Percentiles rank a stretch among this genome's conserved stretches.
These are phyloP conservation scores for Tursiops truncatus DNA, from an alignment of 2,113 vertebrate species.

Conservation along the genomic window DNA sequence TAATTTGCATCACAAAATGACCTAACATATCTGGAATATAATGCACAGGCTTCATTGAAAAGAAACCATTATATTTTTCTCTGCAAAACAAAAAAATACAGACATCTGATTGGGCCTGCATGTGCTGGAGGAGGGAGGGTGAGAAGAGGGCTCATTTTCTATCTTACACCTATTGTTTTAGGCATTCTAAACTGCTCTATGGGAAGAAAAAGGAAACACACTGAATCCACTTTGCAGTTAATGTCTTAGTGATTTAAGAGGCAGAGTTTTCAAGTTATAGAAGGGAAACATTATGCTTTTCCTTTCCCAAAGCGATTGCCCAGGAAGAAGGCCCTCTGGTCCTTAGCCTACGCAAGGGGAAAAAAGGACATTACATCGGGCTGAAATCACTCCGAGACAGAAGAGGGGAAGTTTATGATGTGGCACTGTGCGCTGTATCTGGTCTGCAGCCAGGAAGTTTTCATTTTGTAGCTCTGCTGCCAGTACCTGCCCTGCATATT, in stretches of 20 bases:
- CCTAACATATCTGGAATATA: conserved; percentile 45
- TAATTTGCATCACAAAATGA: conserved; percentile 69
- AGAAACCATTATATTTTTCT: conserved; percentile 43
- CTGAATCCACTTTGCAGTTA: conserved; percentile 49
- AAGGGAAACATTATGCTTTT: conserved; percentile 46
- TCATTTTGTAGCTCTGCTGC: conserved; percentile 59
- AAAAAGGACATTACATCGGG: conserved; percentile 56
- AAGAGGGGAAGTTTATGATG: conserved; percentile 53
- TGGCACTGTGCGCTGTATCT: conserved; percentile 53
- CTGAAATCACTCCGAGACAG: conserved; percentile 61
- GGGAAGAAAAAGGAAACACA: conserved; percentile 19
- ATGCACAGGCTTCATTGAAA: conserved; percentile 48
- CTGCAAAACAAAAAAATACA: conserved; percentile 35
- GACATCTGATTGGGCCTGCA: conserved; percentile 19
- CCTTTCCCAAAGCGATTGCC: conserved; percentile 48
- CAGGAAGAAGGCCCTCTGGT: conserved; percentile 68
- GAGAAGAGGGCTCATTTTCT: conserved; percentile 30
- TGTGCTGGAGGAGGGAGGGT: background rate
- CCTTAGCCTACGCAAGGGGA: conserved; percentile 46
- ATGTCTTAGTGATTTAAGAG: conserved; percentile 50
- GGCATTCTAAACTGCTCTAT: background rate
- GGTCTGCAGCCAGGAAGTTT: conserved; percentile 61
- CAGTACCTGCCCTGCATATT: conserved; percentile 59
- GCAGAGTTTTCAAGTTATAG: conserved; percentile 51
- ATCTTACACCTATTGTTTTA: conserved; percentile 52